These are phyloP conservation scores for Scolopax bukidnonensis DNA, from an alignment of 2,797 vertebrate genomes.

Conservation along the genomic window DNA sequence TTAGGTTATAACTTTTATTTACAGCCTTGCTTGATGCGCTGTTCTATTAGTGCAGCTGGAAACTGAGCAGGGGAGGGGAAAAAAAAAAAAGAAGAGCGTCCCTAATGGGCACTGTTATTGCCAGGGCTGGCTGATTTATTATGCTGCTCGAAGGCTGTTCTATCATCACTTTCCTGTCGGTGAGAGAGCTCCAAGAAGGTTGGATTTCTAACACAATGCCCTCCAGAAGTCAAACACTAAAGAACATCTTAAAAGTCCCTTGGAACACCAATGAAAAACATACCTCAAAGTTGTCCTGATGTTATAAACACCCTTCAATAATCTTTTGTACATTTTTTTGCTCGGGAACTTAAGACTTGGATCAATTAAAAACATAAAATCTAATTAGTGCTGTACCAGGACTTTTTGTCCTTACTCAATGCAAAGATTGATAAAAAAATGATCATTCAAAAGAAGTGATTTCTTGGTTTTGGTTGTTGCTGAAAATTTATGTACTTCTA, in stretches of 20 bases:
- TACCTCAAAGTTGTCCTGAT: constrained; percentile 16
- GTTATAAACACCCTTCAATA: background rate
- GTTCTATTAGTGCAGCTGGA: constrained; percentile 77
- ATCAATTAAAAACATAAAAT: constrained; percentile 38
- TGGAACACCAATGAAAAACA: background rate
- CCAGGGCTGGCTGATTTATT: constrained; percentile 67
- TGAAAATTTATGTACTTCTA: background rate
- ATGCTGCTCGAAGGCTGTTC: constrained; percentile 45
- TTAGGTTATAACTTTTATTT: constrained; percentile 85
- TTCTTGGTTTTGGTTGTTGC: background rate
- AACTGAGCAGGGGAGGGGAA: constrained; percentile 25
- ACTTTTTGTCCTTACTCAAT: constrained; percentile 41
- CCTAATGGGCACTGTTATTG: constrained; percentile 74
- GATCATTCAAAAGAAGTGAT: background rate
- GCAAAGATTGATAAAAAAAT: constrained; percentile 13
- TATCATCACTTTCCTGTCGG: background rate
- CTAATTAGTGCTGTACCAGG: constrained; percentile 19
- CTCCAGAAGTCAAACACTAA: constrained; percentile 51
- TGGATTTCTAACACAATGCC: constrained; percentile 49
- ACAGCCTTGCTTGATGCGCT: constrained; percentile 76
- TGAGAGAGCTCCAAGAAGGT: constrained; percentile 36
- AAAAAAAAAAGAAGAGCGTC: background rate
- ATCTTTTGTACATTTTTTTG: constrained; percentile 33
- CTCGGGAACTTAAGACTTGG: background rate
- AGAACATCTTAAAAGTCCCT: constrained; percentile 15